phyloP scores from a whole-genome alignment of 2,888 invertebrate genomes.

The Temnothorax ravouxi region DNA sequence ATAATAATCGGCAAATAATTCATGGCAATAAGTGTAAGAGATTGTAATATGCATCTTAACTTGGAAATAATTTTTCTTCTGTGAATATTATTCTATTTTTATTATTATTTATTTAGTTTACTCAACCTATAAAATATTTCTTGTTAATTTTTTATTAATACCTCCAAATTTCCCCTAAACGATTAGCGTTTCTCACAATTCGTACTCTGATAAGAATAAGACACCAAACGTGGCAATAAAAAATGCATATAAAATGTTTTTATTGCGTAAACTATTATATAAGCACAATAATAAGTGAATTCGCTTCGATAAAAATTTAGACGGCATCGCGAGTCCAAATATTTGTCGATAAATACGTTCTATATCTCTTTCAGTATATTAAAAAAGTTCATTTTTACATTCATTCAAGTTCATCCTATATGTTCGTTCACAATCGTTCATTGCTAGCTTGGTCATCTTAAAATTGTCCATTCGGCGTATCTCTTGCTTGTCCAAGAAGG shows the following conservation, averaged over 20 bases:
- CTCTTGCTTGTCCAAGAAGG: not conserved
- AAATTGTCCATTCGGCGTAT: not conserved
- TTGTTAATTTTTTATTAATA: not conserved
- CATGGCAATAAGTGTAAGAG: not conserved
- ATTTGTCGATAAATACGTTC: not conserved
- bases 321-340: not conserved
- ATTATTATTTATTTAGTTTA: not conserved
- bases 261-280: not conserved
- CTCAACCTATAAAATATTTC: not conserved
- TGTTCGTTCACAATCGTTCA: not conserved
- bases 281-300: not conserved
- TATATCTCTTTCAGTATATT: not conserved
- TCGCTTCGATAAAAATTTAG: not conserved
- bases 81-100: not conserved
- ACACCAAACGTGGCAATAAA: too few relatives aligned
- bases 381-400: not conserved
- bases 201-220: not conserved
- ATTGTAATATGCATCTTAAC: not conserved
- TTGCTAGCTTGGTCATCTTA: not conserved
- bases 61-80: slow-evolving; percentile 2
- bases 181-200: not conserved
- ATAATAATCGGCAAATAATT: not conserved
- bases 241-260: not conserved
- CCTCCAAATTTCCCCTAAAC: not conserved
- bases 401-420: not conserved